Evolutionary conservation across 1,140 invertebrate genomes (phyloP), one percentile per base, ranked within the genome.

Genomic region (Bicyclus anynana): DNA sequence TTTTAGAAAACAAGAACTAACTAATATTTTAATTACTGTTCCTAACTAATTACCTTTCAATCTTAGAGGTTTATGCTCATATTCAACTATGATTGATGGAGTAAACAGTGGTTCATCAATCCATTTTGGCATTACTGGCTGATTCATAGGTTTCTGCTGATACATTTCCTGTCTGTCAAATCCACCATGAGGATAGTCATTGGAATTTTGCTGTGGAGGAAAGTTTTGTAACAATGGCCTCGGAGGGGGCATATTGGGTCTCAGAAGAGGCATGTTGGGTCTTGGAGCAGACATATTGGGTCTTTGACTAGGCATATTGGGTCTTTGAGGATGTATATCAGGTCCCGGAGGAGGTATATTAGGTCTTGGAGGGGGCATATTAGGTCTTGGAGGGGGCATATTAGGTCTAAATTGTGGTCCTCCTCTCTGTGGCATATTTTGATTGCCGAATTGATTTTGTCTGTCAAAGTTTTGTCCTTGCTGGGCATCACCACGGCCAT

Each of bases 41-140:
- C 21, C n/a, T n/a, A n/a, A n/a, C 50, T 53, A 75, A 68, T 78
- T 84, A 88, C 84, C 84, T 87, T 87, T 87, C 56, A 83, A 65
- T 76, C 84, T 79, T 42, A 89, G 62, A 53, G 90, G 80, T 65
- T 92, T 91, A 67, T 94, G 94, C 14, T 92, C 91, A 84, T 95
- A 95, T 83, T 95, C 93, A 40, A 95, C 91, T 18, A 94, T 91
- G 59, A 93, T 91, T n/a, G 90, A 87, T 42, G 90, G 86, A 47
- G 87, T 72, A 49, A 90, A 84, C 40, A 89, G 55, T 14, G 84
- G 83, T 47, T 86, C 79, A 55, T 87, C 80, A 54, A 73, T 54
- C 85, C 87, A 89, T 44, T 79, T 75, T 13, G 74, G 67, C 62
- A 69, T 72, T 7, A 57, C 26, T 14, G 63, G 65, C 18, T 60